Conservation (phyloP, 2,888 invertebrate genomes). For the Chrysomela aeneicollis region DNA sequence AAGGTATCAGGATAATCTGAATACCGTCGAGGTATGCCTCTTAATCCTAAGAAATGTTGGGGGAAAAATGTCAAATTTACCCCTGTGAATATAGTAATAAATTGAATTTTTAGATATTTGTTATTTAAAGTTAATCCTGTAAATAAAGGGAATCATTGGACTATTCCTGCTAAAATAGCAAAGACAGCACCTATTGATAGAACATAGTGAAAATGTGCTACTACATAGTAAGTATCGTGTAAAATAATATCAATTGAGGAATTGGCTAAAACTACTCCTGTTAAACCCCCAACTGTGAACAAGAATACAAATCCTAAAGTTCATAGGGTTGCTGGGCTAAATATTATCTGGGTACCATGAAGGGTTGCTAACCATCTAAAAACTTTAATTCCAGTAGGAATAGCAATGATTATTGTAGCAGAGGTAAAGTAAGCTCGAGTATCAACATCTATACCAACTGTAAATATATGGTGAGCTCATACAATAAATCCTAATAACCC, state of each 20-base stretch:
- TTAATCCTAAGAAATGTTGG: slow-evolving; percentile 77
- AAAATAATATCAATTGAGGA: slow-evolving; percentile 79
- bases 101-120: slow-evolving; percentile 69
- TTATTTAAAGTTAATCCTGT: slow-evolving; percentile 38
- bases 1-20: slow-evolving; percentile 56
- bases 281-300: slow-evolving; percentile 79
- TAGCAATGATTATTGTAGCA: slow-evolving; percentile 86
- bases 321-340: slow-evolving; percentile 70
- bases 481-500: slow-evolving; percentile 84
- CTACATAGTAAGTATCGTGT: slow-evolving; percentile 80
- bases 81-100: slow-evolving; percentile 75
- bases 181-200: slow-evolving; percentile 37
- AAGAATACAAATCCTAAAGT: slow-evolving; percentile 79
- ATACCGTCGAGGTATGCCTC: slow-evolving; percentile 79
- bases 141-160: slow-evolving; percentile 70
- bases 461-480: slow-evolving; percentile 87
- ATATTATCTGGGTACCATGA: slow-evolving; percentile 71
- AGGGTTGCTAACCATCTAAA: slow-evolving; percentile 80
- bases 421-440: slow-evolving; percentile 86
- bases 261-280: slow-evolving; percentile 74
- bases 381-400: slow-evolving; percentile 86
- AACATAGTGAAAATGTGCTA: slow-evolving; percentile 30
- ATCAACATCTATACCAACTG: slow-evolving; percentile 84
- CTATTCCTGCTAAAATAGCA: slow-evolving; percentile 69
- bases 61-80: slow-evolving; percentile 85